Evolutionary conservation across 2,888 invertebrate genomes (phyloP), one percentile per base, ranked within the genome.

Genomic region (Margaritifera margaritifera): DNA sequence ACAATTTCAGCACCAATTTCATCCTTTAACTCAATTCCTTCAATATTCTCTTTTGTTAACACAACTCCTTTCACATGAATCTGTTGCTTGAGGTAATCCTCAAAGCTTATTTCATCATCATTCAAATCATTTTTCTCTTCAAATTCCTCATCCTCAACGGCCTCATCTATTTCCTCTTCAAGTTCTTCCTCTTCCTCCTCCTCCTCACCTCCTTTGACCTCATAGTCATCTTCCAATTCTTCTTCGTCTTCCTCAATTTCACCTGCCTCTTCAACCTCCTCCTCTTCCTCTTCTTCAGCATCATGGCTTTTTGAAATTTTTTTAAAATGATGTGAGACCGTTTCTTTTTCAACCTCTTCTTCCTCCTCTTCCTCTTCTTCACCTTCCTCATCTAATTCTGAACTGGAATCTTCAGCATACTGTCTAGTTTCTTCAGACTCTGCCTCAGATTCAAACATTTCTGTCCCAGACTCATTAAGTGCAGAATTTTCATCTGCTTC

Each of bases 291-390:
- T 24, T 69, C 65, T 61, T 69, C 66, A 42, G 19, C 54, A 56
- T 64, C 64, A 64, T 62, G 66, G 59, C 56, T 57, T 22, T 62
- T 50, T 0, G 15, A 62, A 31, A 51, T 42, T 31, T 31, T 31
- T 22, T 19, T 25, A 57, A 66, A 60, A 24, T 64, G 25, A 64
- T 64, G 31, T 51, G 62, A 42, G n/a, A 15, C 67, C 20, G 57
- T 59, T 6, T 64, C 52, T n/a, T 25, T 42, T 50, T 61, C 66
- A 1, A 68, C 62, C 24, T 73, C 62, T 42, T 69, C 73, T 52
- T 66, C 66, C 22, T 66, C 65, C 53, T 75, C 73, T 51, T 71
- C 72, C 4, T 62, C 66, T 18, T 55, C 55, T 24, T 71, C 62
- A 22, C 60, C 60, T 31, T 52, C 27, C 27, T 64, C 60, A 4